Evolutionary conservation across 2,797 vertebrate species (phyloP).

Genomic region (Pelochelys cantorii): DNA sequence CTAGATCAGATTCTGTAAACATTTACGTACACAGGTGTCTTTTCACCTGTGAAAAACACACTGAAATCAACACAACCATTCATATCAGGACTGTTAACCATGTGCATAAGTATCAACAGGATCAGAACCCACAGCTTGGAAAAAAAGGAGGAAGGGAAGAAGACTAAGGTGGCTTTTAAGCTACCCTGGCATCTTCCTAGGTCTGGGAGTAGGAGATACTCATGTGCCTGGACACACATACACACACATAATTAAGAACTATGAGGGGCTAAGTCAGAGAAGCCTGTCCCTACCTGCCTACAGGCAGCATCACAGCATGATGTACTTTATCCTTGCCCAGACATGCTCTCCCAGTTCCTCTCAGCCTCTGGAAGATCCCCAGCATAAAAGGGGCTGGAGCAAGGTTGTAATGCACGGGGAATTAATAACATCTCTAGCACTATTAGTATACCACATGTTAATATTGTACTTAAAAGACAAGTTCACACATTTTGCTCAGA

Average conservation of each 20-base stretch:
- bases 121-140: not conserved
- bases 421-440: not conserved
- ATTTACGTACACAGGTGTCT: not conserved
- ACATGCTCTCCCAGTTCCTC: not conserved
- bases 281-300: not conserved
- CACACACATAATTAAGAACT: not conserved
- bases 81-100: not conserved
- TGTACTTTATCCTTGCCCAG: not conserved
- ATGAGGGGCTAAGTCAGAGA: not conserved
- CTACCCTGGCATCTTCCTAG: not conserved
- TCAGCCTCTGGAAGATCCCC: not conserved
- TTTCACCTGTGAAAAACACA: constrained; percentile 22
- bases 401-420: not conserved
- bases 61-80: not conserved
- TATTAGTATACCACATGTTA: not conserved
- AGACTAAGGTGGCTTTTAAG: not conserved
- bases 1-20: not conserved
- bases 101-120: rapidly evolving
- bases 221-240: rapidly evolving
- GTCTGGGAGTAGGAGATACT: not conserved
- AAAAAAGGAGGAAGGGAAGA: not conserved
- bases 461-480: not conserved
- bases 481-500: not conserved
- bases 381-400: not conserved
- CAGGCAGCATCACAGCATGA: not conserved